Conservation (phyloP, 23 tunicate genomes). For the Clavelina lepadiformis region DNA sequence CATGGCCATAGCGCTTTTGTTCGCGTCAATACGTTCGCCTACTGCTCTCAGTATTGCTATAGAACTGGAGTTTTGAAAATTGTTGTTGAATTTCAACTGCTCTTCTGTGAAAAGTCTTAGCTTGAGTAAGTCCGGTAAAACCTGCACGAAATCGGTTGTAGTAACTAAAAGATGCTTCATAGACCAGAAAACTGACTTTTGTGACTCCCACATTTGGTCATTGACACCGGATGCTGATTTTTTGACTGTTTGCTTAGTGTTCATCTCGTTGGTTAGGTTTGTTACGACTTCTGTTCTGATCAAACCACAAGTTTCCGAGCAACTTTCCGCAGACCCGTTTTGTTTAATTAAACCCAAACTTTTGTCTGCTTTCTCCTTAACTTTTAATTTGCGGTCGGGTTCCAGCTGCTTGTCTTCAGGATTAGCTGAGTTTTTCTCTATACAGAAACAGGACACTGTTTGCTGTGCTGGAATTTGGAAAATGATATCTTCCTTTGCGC, state of each 20-base stretch:
- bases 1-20: neutral
- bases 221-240: too few relatives aligned
- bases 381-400: neutral
- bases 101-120: neutral
- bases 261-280: neutral
- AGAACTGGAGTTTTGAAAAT: neutral
- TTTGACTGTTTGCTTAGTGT: neutral
- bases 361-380: neutral
- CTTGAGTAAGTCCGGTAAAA: neutral
- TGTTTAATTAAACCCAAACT: neutral
- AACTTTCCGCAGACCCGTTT: neutral
- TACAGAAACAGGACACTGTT: neutral
- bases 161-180: neutral
- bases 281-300: neutral
- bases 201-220: neutral
- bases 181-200: neutral
- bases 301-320: neutral
- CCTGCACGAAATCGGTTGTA: neutral
- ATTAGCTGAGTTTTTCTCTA: too few relatives aligned
- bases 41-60: slow-evolving; percentile 18
- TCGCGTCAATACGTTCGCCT: slow-evolving; percentile 11
- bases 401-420: neutral
- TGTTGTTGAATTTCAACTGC: neutral
- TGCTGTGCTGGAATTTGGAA: neutral
- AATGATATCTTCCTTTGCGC: neutral